Base-by-base conservation (phyloP, 2,797 vertebrate species). In the Menidia menidia region DNA sequence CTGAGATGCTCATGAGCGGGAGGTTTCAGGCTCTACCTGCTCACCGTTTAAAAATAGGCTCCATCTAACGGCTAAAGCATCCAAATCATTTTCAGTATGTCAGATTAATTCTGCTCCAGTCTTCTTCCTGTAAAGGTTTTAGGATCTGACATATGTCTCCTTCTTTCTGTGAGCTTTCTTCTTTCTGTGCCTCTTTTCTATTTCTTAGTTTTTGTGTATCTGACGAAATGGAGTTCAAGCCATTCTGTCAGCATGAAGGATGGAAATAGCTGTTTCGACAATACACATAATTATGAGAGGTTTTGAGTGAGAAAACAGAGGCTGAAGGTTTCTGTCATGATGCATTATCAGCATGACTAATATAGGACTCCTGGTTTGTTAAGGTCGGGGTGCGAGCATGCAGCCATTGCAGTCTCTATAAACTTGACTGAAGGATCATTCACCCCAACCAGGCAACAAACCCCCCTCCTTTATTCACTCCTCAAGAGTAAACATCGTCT, bases 401-500 rank as follows among this genome's bases (percentile, higher is more conserved):
- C 19, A 75, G 39, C 39, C 43, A 62, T 50, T 45, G 59, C 31
- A 45, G 71, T 76, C 68, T 68, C 62, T 48, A 70, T 68, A 73
- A 64, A 57, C 57, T 57, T 57, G 53, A 85, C 66, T 76, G 71
- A 60, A 75, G 66, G 73, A 80, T 76, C 76, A 83, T 78, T 84
- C 70, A 77, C 67, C 73, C 79, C 35, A 7, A 39, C 35, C 35
- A 5, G 5, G 9, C 35, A 54, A 16, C 60, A 65, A 7, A 48
- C 47, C 71, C 65, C 89, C 89, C 89, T 69, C 70, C 65, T 55
- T 58, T 60, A 53, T 69, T 78, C 75, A 58, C 75, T 78, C 60
- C 69, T 89, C 90, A 84, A 88, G 79, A 85, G 86, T 89, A 92
- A 92, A 91, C 90, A 89, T 68, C 73, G 73, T 87, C 78, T 71